phyloP scores from a whole-genome alignment of 1,140 invertebrate species.

The Lepidotrigona ventralis region DNA sequence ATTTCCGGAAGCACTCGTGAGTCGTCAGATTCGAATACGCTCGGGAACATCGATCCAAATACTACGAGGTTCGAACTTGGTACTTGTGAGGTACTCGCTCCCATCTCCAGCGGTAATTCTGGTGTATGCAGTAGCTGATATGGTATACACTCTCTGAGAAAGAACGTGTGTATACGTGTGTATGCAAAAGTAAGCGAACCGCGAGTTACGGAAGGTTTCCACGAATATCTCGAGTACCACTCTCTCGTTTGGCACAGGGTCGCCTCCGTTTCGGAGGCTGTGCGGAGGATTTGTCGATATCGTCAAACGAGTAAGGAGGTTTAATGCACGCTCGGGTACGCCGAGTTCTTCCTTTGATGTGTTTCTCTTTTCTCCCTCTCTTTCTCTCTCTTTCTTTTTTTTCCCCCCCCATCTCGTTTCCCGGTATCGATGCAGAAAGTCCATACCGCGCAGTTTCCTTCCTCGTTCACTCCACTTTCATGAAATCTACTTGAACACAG shows the following conservation, averaged over 20 bases:
- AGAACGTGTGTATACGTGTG: not conserved
- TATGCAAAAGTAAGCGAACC: constrained; percentile 21
- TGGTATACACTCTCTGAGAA: constrained; percentile 1
- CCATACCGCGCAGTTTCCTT: constrained; percentile 1
- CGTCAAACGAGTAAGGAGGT: constrained; percentile 35
- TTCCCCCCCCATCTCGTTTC: not conserved
- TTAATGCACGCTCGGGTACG: constrained; percentile 28
- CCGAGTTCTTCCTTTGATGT: constrained; percentile 37
- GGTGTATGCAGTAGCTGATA: not conserved
- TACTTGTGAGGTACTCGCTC: no score
- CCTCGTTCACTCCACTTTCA: constrained; percentile 9
- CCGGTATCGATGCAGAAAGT: constrained; percentile 40
- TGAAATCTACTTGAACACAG: constrained; percentile 41
- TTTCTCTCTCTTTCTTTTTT: not conserved
- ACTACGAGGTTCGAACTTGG: no score
- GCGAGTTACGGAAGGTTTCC: constrained; percentile 23
- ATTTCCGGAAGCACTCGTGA: no score
- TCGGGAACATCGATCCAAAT: no score
- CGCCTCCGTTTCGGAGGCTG: constrained; percentile 38
- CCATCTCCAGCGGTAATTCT: no score
- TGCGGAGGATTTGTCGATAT: constrained; percentile 39
- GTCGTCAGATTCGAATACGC: no score
- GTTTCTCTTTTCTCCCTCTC: not conserved
- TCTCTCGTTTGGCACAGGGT: constrained; percentile 47
- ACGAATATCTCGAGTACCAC: constrained; percentile 41